Conservation (phyloP, 2,113 vertebrate species). For the Oplegnathus fasciatus region DNA sequence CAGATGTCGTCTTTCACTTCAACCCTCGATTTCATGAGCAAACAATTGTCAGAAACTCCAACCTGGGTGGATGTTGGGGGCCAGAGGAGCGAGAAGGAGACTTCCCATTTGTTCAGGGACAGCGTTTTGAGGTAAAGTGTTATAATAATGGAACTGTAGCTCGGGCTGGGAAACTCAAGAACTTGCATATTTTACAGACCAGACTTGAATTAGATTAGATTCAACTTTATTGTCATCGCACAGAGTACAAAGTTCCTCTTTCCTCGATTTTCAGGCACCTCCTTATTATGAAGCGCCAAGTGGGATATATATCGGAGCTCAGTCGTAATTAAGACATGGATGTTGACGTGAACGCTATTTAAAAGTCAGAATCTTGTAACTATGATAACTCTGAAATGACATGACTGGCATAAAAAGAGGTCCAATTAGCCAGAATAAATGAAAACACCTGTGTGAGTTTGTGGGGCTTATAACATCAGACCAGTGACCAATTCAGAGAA, state of each 20-base stretch:
- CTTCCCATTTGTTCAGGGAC: conserved; percentile 83
- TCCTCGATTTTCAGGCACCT: background rate
- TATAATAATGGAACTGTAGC: background rate
- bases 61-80: conserved; percentile 81
- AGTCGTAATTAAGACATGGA: background rate
- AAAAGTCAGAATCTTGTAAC: background rate
- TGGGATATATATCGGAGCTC: background rate
- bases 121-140: conserved; percentile 83
- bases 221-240: no score
- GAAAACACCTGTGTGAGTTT: background rate
- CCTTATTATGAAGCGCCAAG: background rate
- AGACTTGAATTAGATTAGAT: no score
- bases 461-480: background rate
- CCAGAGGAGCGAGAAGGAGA: conserved; percentile 83
- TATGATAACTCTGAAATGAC: background rate
- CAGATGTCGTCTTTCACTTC: conserved; percentile 85
- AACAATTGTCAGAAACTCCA: conserved; percentile 82
- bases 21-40: conserved; percentile 85
- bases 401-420: background rate
- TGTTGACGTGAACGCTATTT: background rate
- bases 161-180: background rate
- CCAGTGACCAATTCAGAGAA: background rate
- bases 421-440: background rate
- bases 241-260: no score
- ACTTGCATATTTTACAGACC: background rate